Evolutionary conservation across 2,888 invertebrate species (phyloP), one percentile per base, ranked within the genome.

Genomic region (Stegophylla sp.): DNA sequence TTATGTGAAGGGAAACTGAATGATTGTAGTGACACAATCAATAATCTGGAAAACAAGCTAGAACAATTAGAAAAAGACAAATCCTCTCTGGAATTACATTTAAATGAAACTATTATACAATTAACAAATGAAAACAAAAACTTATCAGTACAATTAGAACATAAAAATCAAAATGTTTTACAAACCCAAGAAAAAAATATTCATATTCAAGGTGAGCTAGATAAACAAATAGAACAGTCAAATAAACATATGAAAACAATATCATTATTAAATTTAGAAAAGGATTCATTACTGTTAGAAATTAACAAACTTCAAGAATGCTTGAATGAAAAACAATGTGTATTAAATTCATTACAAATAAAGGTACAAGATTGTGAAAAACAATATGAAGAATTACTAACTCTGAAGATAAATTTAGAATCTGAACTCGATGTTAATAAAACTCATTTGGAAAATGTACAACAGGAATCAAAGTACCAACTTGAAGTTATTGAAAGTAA

Each of bases 1-100:
- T 59, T 71, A 15, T 71, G 48, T 3, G 79, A 71, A 61, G 79
- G 69, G 5, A 79, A 79, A 63, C 41, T 79, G 13, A 71, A 71
- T n/a, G 71, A 63, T 26, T 71, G 71, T 48, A 51, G 61, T 51
- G 41, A 56, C 15, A 71, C 63, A 17, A 63, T 79, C 34, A n/a
- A 71, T 26, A 26, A 41, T 71, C 63, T 79, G 51, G 79, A 61
- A 71, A 61, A 63, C 10, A 34, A 79, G 48, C 7, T 79, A 51
- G 23, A 23, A 1, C n/a, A 45, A 1, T 41, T 79, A 9, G 71
- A 71, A 23, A 51, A 61, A 12, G 61, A 51, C 41, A 71, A 79
- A 0, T 34, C n/a, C 41, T 41, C 41, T n/a, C 61, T 53, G 17
- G 71, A 69, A 71, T 51, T 51, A 1, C 51, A 51, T 41, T n/a